Evolutionary conservation across 2,797 vertebrate species (phyloP), one percentile per base, ranked within the genome.

Genomic region (Pangasius djambal): DNA sequence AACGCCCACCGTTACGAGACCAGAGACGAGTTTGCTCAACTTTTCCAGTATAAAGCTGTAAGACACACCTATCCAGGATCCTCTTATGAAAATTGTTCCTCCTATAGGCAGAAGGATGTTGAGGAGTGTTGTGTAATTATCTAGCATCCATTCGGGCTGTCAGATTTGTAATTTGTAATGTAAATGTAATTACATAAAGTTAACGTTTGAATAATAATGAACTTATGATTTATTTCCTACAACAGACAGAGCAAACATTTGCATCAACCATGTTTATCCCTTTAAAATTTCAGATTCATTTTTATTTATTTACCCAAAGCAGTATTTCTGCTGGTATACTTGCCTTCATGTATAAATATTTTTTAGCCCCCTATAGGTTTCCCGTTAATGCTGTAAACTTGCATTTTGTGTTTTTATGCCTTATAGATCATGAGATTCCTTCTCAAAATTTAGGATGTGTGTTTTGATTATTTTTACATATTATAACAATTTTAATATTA

Each of bases 11-110:
- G 98, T 93, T 98, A 98, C 0, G 98, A 99, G 95, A 99, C 98
- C 92, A 96, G 98, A 28, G 98, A 99, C 18, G 98, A 99, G 94
- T 99, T 99, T 90, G 97, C 98, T 69, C 98, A 99, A 94, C 98
- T 99, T 91, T 99, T 99, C 95, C 98, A 99, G 94, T 99, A 99
- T 96, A 99, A 99, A 96, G 98, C 98, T 91, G 98, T 99, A 93
- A 98, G 98, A 96, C 91, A 57, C 31, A 9, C 4, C 13, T 6
- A 63, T 44, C 22, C 34, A 0, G 9, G 44, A 75, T 48, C 6
- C n/a, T 77, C 25, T 28, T 15, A 77, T 28, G 12, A 77, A 40
- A 10, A 40, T 48, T 6, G 7, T 57, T 57, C n/a, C 52, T 81
- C 31, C 20, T 79, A 34, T 20, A 57, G 10, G 22, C 40, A 28